Conservation (phyloP, 2,888 invertebrate species). For the Eupeodes luniger region DNA sequence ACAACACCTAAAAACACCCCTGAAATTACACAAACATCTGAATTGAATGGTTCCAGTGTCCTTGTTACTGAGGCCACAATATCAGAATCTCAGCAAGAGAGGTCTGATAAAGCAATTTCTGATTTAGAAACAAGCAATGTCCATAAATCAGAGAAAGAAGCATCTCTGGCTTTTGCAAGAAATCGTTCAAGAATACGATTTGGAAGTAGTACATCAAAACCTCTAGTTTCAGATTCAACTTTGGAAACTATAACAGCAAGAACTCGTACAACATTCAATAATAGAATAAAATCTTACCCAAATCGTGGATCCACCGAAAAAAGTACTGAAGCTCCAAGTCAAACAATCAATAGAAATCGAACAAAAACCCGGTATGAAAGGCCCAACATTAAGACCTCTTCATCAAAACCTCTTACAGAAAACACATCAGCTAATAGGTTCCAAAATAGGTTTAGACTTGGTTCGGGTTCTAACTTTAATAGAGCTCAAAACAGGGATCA, state of each 20-base stretch:
- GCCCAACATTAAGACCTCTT: not conserved
- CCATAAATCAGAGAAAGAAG: not conserved
- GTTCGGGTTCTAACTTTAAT: not conserved
- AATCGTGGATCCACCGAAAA: not conserved
- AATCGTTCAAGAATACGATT: slow-evolving; percentile 1
- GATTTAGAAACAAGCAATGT: not conserved
- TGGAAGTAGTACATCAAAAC: not conserved
- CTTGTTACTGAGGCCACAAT: not conserved
- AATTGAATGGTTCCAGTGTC: not conserved
- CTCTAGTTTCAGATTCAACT: not conserved
- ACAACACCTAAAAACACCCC: not conserved
- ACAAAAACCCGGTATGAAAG: not conserved
- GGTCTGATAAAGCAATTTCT: not conserved
- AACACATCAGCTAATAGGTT: not conserved
- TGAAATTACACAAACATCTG: not conserved
- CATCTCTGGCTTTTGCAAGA: too few relatives aligned
- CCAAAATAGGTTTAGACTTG: not conserved
- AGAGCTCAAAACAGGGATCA: not conserved
- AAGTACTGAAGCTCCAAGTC: not conserved
- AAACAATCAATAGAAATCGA: not conserved
- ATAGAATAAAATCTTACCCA: not conserved
- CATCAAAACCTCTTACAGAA: not conserved
- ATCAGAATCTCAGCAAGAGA: not conserved
- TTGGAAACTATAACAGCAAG: not conserved
- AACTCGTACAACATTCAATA: not conserved